Percentiles rank a stretch among this genome's conserved stretches.
Conservation (phyloP, 2,113 vertebrate genomes). For the Chlamydotis undulata region DNA sequence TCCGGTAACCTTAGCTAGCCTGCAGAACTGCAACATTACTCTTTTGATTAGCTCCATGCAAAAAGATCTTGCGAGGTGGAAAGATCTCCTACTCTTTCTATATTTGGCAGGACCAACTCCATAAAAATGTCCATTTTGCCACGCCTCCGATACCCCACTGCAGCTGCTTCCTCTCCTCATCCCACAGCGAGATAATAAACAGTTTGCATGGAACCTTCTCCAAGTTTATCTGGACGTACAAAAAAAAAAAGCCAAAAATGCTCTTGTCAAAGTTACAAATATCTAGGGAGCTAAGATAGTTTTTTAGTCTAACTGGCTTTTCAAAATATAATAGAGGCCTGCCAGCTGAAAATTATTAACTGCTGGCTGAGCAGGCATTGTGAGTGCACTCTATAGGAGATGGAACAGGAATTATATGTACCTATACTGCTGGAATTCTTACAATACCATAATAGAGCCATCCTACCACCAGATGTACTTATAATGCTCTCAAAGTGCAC, state of each 20-base stretch:
- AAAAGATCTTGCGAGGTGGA: constrained; percentile 33
- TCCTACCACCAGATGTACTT: constrained; percentile 25
- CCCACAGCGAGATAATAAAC: constrained; percentile 56
- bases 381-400: constrained; percentile 8
- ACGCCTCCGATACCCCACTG: constrained; percentile 29
- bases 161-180: constrained; percentile 61
- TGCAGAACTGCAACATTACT: constrained; percentile 34
- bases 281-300: constrained; percentile 1
- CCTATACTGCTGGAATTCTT: constrained; percentile 41
- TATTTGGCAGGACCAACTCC: constrained; percentile 44
- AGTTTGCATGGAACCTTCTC: constrained; percentile 32
- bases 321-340: constrained; percentile 11
- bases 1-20: constrained; percentile 53
- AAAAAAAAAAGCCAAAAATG: constrained; percentile 53
- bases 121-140: constrained; percentile 65
- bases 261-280: constrained; percentile 55
- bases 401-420: constrained; percentile 6
- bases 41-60: constrained; percentile 56
- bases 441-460: constrained; percentile 36
- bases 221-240: constrained; percentile 44
- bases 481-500: constrained; percentile 34
- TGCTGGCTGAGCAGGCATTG: constrained; percentile 24
- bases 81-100: constrained; percentile 51
- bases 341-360: constrained; percentile 56
- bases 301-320: constrained; percentile 50